Evolutionary conservation across 2,888 invertebrate species (phyloP).

Genomic region (Stenodema calcarata): DNA sequence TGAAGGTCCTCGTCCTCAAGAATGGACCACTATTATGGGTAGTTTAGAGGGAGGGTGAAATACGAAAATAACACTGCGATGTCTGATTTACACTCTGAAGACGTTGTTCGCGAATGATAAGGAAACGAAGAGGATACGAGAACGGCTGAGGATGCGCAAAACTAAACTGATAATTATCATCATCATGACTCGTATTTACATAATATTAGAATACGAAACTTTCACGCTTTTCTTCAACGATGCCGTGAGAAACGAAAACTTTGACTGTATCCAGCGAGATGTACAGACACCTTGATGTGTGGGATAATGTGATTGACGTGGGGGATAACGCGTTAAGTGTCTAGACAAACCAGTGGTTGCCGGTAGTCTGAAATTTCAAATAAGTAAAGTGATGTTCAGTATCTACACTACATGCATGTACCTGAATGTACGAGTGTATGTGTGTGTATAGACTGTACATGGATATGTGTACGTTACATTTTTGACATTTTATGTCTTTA

Average conservation of each 20-base stretch:
- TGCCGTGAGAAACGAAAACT: background rate
- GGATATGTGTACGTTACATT: too few relatives aligned
- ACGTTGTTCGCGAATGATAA: background rate
- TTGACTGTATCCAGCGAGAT: too few relatives aligned
- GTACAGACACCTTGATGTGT: background rate
- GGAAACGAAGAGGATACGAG: background rate
- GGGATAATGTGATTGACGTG: background rate
- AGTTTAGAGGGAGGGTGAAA: too few relatives aligned
- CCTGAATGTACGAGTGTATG: too few relatives aligned
- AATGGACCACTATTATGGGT: too few relatives aligned
- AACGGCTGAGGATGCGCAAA: background rate
- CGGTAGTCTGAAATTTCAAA: too few relatives aligned
- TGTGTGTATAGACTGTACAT: too few relatives aligned
- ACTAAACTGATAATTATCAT: background rate
- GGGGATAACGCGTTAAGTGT: background rate
- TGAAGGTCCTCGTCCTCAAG: too few relatives aligned
- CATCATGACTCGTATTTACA: background rate
- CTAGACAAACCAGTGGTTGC: too few relatives aligned
- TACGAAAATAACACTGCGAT: background rate
- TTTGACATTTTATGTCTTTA: too few relatives aligned
- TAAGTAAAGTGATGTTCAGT: too few relatives aligned
- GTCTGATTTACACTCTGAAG: background rate
- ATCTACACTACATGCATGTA: too few relatives aligned
- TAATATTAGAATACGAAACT: background rate
- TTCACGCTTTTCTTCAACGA: background rate